phyloP scores from a whole-genome alignment of 2,113 vertebrate genomes.

The Podarcis cretensis region DNA sequence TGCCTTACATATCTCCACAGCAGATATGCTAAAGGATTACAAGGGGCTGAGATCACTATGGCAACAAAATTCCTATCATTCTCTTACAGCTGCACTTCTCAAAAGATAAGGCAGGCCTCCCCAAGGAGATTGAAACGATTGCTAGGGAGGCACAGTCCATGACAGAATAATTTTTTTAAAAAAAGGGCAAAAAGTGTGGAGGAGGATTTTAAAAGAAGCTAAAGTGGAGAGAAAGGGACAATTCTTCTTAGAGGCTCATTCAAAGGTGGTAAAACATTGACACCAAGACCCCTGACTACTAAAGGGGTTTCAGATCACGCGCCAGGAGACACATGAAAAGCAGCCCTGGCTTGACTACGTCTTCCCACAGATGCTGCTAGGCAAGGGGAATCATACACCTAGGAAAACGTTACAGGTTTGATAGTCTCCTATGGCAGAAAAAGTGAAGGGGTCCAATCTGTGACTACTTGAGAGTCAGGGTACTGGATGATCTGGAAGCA shows the following conservation, averaged over 20 bases:
- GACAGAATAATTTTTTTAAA: not conserved
- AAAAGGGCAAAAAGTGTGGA: not conserved
- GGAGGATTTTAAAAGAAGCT: not conserved
- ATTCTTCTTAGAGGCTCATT: not conserved
- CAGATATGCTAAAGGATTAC: not conserved
- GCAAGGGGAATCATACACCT: not conserved
- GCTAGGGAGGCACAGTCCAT: not conserved
- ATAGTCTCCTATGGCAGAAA: not conserved
- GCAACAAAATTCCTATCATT: conserved; percentile 15
- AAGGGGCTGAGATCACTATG: conserved; percentile 22
- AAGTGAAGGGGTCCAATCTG: not conserved
- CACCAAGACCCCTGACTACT: not conserved
- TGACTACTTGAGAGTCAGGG: not conserved
- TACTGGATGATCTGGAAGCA: not conserved
- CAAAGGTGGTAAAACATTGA: not conserved
- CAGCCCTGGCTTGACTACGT: not conserved
- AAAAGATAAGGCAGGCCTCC: not conserved
- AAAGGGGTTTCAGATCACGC: not conserved
- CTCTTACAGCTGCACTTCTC: not conserved
- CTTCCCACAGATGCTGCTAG: not conserved
- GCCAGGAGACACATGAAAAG: not conserved
- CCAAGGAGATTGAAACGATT: not conserved
- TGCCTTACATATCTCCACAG: not conserved
- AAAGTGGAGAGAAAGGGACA: not conserved
- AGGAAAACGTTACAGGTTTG: not conserved